Percentiles rank a stretch among this genome's conserved stretches.
Evolutionary conservation across 2,888 invertebrate species (phyloP).

Genomic region (Sarcophaga caerulescens): DNA sequence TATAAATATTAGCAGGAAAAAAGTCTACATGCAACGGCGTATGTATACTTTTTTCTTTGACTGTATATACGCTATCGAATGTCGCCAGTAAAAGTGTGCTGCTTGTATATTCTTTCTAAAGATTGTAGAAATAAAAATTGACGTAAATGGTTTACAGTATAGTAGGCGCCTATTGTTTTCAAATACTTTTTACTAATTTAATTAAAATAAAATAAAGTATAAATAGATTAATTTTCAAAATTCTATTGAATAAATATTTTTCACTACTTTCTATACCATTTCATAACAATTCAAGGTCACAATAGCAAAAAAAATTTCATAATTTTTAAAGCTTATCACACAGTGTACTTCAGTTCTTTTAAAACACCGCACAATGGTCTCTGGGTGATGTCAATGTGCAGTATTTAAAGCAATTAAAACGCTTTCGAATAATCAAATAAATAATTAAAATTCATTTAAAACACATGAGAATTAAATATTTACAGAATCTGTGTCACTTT

Average conservation of each 20-base stretch:
- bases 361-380: background rate
- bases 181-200: background rate
- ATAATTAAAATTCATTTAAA: background rate
- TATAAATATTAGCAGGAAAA: too few species aligned
- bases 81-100: too few species aligned
- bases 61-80: too few species aligned
- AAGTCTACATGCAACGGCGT: too few species aligned
- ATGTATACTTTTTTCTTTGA: too few species aligned
- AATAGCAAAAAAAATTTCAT: background rate
- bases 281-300: constrained; percentile 5
- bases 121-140: too few species aligned
- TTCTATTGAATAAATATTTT: too few species aligned
- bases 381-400: background rate
- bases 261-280: too few species aligned
- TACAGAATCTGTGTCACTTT: background rate
- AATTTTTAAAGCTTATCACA: background rate
- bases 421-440: constrained; percentile 3
- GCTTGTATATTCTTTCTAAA: too few species aligned
- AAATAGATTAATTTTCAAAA: background rate
- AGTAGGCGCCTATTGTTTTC: background rate
- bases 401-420: constrained; percentile 26
- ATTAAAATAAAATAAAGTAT: background rate
- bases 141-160: too few species aligned
- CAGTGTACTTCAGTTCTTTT: background rate
- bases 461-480: constrained; percentile 3